Evolutionary conservation across 1,140 invertebrate species (phyloP).

Genomic region (Anoplolepis gracilipes): DNA sequence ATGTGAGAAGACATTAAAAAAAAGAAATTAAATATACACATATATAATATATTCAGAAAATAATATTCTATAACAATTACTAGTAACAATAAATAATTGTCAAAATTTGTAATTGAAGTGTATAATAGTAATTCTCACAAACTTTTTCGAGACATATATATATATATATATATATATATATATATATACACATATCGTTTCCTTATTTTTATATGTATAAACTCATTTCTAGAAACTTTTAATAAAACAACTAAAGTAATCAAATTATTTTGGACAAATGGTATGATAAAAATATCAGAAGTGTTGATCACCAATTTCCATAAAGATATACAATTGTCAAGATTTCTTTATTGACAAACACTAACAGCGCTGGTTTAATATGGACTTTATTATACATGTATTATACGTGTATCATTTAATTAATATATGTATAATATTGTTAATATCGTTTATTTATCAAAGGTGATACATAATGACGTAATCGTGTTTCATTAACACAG

Average conservation of each 20-base stretch:
- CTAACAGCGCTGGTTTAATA: background rate
- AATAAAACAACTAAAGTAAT: background rate
- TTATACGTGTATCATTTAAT: background rate
- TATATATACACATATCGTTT: too few relatives aligned
- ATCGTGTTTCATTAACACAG: background rate
- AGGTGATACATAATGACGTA: background rate
- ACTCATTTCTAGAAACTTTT: background rate
- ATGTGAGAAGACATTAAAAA: background rate
- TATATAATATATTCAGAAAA: background rate
- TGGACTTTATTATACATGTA: background rate
- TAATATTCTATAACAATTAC: background rate
- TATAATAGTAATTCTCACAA: background rate
- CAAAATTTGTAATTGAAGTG: background rate
- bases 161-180: too few relatives aligned
- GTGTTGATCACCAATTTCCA: too few relatives aligned
- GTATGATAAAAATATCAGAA: background rate
- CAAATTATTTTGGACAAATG: background rate
- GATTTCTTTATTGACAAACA: background rate
- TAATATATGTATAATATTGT: too few relatives aligned
- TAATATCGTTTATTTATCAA: background rate
- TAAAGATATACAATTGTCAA: background rate
- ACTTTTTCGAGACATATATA: too few relatives aligned
- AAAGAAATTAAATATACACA: conserved; percentile 13
- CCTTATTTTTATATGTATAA: background rate
- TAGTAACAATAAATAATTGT: background rate